Base-by-base conservation (phyloP, 2,113 vertebrate genomes). In the Taurulus bubalis region DNA sequence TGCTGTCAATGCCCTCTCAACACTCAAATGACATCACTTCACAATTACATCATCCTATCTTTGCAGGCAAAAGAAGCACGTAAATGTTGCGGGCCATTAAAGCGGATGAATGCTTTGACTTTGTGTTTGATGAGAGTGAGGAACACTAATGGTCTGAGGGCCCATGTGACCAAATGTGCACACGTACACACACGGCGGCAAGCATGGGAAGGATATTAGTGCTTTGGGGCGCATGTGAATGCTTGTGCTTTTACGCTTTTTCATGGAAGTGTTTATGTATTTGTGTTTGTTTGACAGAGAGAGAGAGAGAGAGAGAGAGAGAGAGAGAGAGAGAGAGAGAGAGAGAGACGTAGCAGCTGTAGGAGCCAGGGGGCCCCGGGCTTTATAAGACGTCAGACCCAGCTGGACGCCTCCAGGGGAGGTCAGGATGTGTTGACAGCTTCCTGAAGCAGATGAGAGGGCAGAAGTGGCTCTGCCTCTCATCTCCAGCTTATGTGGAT, bases 371-470 rank as follows among this genome's bases (percentile, higher is more conserved):
- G 76, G 73, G 71, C 83, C 78, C 40, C 0, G 32, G 81, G 85
- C 90, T 88, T 36, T 30, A 38, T 58, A 76, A 89, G 87, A 91
- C 77, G 69, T 89, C 90, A 87, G 81, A 22, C 87, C 84, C 91
- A 94, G 91, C 93, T 93, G 93, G 86, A 85, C 47, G 42, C 80
- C 90, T 89, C 83, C 70, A 56, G 85, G 89, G 83, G 81, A 90
- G 89, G 86, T 91, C 90, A 90, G 75, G 83, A 76, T 83, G 83
- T 87, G 87, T 85, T 91, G 90, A 93, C 84, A 88, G 84, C 82
- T 88, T 85, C 85, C 69, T 71, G 40, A 62, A 77, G 88, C 88
- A 81, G 84, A 85, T 30, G 80, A 79, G 60, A 55, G 77, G 86
- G 79, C 86, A 88, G 83, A 88, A 84, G 83, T 74, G 80, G 65